These are phyloP conservation scores for Gymnarchus niloticus DNA, from an alignment of 2,113 vertebrate genomes.

Conservation along the genomic window DNA sequence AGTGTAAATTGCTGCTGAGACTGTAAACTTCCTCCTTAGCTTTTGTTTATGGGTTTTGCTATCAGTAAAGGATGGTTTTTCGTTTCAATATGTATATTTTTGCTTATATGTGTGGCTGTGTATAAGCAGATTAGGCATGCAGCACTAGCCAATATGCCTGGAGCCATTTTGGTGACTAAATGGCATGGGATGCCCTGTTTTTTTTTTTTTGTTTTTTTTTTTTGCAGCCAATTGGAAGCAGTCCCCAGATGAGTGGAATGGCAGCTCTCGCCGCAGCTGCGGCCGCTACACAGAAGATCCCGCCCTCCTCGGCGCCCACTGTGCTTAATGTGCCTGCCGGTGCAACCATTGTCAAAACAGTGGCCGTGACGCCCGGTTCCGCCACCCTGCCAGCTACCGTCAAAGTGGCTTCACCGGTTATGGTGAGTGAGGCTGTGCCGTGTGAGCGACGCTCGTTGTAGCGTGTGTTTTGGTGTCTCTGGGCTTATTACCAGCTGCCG, in stretches of 20 bases:
- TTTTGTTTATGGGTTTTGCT: background rate
- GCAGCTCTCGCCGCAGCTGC: constrained; percentile 70
- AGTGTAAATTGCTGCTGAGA: background rate
- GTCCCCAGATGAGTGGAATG: constrained; percentile 77
- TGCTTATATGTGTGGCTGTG: background rate
- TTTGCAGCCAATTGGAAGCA: constrained; percentile 68
- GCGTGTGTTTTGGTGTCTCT: background rate
- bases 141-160: too few species aligned
- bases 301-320: constrained; percentile 66
- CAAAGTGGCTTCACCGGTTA: constrained; percentile 72
- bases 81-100: background rate
- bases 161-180: background rate
- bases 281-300: constrained; percentile 75
- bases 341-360: constrained; percentile 69
- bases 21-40: background rate
- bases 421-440: constrained; percentile 48
- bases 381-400: constrained; percentile 63
- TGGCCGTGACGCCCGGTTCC: constrained; percentile 65
- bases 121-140: background rate
- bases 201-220: background rate
- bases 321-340: constrained; percentile 68
- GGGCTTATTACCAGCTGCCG: background rate
- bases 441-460: background rate
- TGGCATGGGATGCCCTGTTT: background rate
- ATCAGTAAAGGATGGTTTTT: background rate